Evolutionary conservation across 2,888 invertebrate genomes (phyloP), one percentile per base, ranked within the genome.

Genomic region (Drosophila flavopinicola): DNA sequence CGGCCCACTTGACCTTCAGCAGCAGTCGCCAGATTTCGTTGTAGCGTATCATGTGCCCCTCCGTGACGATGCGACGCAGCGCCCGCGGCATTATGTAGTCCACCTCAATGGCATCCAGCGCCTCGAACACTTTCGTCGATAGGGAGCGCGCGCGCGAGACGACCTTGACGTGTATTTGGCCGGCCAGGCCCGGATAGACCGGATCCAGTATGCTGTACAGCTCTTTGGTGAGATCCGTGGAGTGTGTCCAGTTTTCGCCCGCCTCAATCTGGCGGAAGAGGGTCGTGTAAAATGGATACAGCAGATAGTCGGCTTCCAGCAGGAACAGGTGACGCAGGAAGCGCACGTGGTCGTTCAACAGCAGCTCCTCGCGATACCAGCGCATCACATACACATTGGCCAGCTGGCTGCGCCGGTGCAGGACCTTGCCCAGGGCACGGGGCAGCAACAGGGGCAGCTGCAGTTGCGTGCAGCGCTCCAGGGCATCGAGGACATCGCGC

Each of bases 1-100:
- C 69, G 3, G 92, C 92, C 92, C 92, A 93, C 75, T 93, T 93
- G 0, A 93, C 86, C 87, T 93, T 93, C 4, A 93, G 77, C 38
- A 93, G 89, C 47, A 93, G 92, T 20, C 91, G 88, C 75, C 93
- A 93, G 11, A 93, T 89, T 73, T 82, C 75, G 66, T 91, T 91
- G 57, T 91, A 91, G 5, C 85, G 66, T 1, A 66, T 32, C 52
- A 91, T 74, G 39, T 85, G 84, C 1, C 73, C 30, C 1, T 73
- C 53, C 1, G 77, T 88, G 7, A 91, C 88, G 10, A 91, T 87
- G 42, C 85, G 77, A 7, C 82, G 60, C 11, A 91, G 49, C 35
- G 88, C 86, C 7, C 74, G 70, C 11, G 80, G 76, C 39, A 90
- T 82, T 27, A 83, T 79, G 39, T 90, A 91, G 2, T 60, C 68